phyloP scores from a whole-genome alignment of 2,797 vertebrate genomes.

The Vultur gryphus region DNA sequence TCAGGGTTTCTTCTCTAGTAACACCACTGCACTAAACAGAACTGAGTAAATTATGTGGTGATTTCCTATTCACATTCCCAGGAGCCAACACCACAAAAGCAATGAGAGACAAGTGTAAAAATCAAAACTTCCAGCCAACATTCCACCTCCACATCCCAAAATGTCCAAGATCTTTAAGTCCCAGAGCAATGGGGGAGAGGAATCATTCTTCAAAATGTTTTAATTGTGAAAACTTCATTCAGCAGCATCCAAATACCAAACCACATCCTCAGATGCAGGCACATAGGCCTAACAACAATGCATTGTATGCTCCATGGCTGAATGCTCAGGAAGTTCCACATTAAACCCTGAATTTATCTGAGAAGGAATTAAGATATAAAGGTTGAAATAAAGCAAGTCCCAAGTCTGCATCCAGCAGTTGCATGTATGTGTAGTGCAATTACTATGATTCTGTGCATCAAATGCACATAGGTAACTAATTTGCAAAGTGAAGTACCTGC shows the following conservation, averaged over 20 bases:
- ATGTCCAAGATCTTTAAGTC: fast-evolving
- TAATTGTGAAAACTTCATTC: background rate
- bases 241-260: background rate
- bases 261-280: background rate
- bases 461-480: background rate
- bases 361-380: background rate
- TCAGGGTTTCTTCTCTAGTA: constrained; percentile 5
- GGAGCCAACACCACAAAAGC: background rate
- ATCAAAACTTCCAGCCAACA: background rate
- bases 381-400: background rate
- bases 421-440: background rate
- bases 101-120: background rate
- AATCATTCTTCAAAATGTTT: background rate
- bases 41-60: constrained; percentile 12
- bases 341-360: background rate
- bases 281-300: background rate
- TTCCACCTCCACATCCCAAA: background rate
- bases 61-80: background rate
- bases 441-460: background rate
- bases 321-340: background rate
- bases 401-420: background rate
- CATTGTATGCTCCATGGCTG: background rate
- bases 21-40: constrained; percentile 30
- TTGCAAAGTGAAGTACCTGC: background rate
- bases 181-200: background rate